phyloP scores from a whole-genome alignment of 2,113 vertebrate species.

The Labrus mixtus region DNA sequence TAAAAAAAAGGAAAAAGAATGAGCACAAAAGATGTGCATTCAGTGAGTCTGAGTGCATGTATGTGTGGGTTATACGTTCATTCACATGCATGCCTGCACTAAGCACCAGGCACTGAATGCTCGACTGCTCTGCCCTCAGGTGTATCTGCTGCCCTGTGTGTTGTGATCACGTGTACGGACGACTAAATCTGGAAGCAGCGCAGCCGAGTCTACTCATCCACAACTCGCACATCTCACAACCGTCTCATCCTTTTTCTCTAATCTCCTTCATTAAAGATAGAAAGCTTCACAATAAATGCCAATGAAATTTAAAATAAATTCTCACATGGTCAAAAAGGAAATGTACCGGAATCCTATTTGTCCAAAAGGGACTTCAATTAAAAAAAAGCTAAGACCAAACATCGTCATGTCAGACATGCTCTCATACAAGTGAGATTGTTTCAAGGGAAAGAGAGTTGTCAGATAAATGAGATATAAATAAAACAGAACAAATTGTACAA shows the following conservation, averaged over 20 bases:
- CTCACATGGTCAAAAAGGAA: neutral
- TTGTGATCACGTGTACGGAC: conserved; percentile 40
- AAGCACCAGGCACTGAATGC: conserved; percentile 23
- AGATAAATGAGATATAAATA: neutral
- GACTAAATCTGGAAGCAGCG: conserved; percentile 22
- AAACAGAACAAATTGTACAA: too few species aligned
- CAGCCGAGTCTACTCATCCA: neutral
- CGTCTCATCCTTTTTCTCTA: neutral
- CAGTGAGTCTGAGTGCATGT: neutral
- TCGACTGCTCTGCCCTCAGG: conserved; percentile 49
- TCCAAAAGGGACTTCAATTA: too few species aligned
- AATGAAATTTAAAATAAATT: neutral
- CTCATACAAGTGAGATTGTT: neutral
- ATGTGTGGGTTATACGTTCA: neutral
- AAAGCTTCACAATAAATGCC: neutral
- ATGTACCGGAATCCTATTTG: too few species aligned
- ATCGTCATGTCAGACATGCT: neutral
- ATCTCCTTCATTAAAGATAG: neutral
- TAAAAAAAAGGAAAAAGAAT: neutral
- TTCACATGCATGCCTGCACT: conserved; percentile 45
- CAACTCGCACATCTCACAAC: conserved; percentile 18
- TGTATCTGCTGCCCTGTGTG: conserved; percentile 44
- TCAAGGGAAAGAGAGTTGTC: neutral
- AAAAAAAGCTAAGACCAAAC: too few species aligned
- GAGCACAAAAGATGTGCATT: neutral